Conservation (phyloP, 1,140 invertebrate genomes). For the Bacillus rossius region DNA sequence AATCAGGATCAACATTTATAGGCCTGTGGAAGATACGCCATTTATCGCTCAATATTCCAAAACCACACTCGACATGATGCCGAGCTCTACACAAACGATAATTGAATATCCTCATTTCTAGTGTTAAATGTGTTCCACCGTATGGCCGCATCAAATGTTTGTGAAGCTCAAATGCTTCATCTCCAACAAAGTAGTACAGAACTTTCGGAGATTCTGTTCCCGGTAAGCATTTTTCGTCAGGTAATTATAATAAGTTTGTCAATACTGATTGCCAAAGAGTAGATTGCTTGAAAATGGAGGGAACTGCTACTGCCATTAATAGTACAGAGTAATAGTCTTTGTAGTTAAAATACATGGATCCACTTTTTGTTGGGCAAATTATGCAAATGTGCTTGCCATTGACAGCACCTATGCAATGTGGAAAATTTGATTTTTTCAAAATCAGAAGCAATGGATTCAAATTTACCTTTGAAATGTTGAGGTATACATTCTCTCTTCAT, state of each 20-base stretch:
- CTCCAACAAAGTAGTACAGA: constrained; percentile 36
- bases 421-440: constrained; percentile 4
- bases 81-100: constrained; percentile 35
- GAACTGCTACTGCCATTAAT: constrained; percentile 25
- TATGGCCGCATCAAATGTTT: constrained; percentile 41
- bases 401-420: constrained; percentile 23
- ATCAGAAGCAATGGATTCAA: background rate
- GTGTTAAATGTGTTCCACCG: constrained; percentile 26
- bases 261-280: constrained; percentile 23
- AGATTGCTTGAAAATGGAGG: constrained; percentile 25
- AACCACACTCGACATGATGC: constrained; percentile 29
- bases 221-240: constrained; percentile 16
- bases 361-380: constrained; percentile 22
- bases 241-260: constrained; percentile 16
- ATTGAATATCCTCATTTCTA: constrained; percentile 38
- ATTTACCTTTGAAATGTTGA: constrained; percentile 16
- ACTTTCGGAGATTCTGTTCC: constrained; percentile 19
- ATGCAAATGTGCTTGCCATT: constrained; percentile 35
- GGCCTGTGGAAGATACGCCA: constrained; percentile 29
- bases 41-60: constrained; percentile 27
- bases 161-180: constrained; percentile 42
- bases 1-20: constrained; percentile 21
- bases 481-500: constrained; percentile 19
- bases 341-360: constrained; percentile 32
- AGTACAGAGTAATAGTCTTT: constrained; percentile 22